Conservation (phyloP, 2,113 vertebrate species). For the Erythrocercus mccallii region DNA sequence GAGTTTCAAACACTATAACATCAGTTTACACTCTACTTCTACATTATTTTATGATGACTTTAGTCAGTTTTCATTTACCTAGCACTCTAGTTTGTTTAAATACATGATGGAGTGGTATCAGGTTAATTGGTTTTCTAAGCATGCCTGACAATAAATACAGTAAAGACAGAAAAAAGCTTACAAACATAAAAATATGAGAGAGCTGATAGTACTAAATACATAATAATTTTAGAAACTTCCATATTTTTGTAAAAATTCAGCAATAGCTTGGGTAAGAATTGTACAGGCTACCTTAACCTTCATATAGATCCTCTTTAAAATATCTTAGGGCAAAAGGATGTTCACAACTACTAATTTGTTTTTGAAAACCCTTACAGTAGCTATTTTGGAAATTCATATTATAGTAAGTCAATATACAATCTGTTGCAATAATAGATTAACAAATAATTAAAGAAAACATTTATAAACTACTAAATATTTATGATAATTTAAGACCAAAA, state of each 20-base stretch:
- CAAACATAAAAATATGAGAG: background rate
- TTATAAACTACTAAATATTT: slow-evolving; percentile 1
- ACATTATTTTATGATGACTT: background rate
- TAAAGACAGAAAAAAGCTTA: background rate
- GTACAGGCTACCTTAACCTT: background rate
- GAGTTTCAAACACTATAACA: background rate
- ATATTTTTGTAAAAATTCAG: background rate
- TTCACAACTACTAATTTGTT: background rate
- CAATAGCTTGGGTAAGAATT: background rate
- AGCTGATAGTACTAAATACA: background rate
- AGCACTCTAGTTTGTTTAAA: background rate
- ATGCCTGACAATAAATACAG: background rate
- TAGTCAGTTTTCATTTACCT: background rate
- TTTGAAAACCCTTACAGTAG: background rate
- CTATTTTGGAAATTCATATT: background rate
- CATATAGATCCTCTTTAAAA: background rate
- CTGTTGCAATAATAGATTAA: background rate
- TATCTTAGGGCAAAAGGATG: background rate
- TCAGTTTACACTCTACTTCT: background rate
- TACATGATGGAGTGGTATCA: background rate
- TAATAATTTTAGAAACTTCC: background rate
- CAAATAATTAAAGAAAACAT: background rate
- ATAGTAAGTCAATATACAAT: background rate
- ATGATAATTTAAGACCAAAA: background rate
- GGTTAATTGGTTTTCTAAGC: background rate